Percentiles rank a stretch among this genome's conserved stretches.
Evolutionary conservation across 2,797 vertebrate species (phyloP).

Genomic region (Smutsia gigantea): DNA sequence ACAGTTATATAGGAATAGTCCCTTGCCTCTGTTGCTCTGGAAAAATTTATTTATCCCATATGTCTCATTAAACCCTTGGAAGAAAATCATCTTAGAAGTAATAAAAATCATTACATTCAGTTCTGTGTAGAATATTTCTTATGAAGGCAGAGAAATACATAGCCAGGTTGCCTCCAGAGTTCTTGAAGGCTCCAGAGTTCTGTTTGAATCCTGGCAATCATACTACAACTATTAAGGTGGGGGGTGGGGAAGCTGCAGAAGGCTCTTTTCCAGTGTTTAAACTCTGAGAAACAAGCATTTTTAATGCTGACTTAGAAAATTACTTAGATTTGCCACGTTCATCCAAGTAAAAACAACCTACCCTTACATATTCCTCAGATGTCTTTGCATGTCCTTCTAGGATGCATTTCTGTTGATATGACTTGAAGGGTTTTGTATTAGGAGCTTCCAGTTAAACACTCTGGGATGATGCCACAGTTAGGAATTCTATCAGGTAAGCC

Average conservation of each 20-base stretch:
- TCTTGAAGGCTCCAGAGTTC: constrained; percentile 11
- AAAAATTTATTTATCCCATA: constrained; percentile 58
- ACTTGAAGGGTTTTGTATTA: constrained; percentile 19
- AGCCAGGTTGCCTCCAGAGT: background rate
- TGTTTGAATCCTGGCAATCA: background rate
- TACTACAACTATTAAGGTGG: constrained; percentile 15
- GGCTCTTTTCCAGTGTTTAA: constrained; percentile 20
- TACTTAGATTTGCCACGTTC: constrained; percentile 20
- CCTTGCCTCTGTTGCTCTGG: constrained; percentile 34
- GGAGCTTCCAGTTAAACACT: background rate
- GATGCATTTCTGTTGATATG: background rate
- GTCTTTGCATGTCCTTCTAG: background rate
- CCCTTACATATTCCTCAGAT: background rate
- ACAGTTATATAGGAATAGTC: constrained; percentile 51
- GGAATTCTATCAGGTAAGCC: background rate
- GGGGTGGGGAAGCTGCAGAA: background rate
- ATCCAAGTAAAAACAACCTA: background rate
- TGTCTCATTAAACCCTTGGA: constrained; percentile 57
- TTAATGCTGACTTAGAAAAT: constrained; percentile 37
- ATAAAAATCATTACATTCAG: constrained; percentile 63
- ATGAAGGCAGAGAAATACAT: constrained; percentile 47
- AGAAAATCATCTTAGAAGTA: constrained; percentile 57
- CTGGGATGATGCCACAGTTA: background rate
- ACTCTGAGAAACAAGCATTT: constrained; percentile 21
- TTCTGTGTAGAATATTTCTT: constrained; percentile 49